These are phyloP conservation scores for Thera obeliscata DNA, from an alignment of 2,888 invertebrate genomes.

Conservation along the genomic window DNA sequence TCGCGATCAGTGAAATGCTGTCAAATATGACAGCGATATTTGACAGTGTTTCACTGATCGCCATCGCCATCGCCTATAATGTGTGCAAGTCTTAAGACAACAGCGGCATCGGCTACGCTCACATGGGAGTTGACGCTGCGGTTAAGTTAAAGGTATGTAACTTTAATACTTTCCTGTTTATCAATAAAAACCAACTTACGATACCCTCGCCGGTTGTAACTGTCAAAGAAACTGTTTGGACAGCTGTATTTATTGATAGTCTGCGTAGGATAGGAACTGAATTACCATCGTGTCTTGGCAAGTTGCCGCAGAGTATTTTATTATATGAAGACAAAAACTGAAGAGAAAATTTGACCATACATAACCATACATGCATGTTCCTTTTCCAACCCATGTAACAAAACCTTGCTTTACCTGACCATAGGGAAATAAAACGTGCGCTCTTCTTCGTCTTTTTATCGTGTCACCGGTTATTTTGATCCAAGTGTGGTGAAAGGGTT, in stretches of 20 bases:
- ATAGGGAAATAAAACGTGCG: no score
- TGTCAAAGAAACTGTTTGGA: slow-evolving; percentile 39
- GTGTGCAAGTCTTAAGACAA: no score
- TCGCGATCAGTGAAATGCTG: no score
- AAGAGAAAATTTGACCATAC: slow-evolving; percentile 19
- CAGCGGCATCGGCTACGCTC: no score
- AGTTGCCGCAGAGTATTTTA: slow-evolving; percentile 21
- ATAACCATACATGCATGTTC: slow-evolving; percentile 31
- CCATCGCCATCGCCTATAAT: no score
- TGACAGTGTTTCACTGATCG: no score
- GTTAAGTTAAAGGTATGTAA: neutral
- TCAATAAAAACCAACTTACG: slow-evolving; percentile 8
- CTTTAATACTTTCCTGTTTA: slow-evolving; percentile 4
- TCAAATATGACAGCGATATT: no score
- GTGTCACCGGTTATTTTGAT: no score
- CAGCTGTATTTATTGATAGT: slow-evolving; percentile 46
- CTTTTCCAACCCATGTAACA: slow-evolving; percentile 3
- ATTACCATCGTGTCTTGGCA: slow-evolving; percentile 32
- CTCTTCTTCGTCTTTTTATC: no score
- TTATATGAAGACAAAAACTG: slow-evolving; percentile 29
- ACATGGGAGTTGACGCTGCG: no score
- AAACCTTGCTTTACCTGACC: neutral
- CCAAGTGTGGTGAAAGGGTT: no score
- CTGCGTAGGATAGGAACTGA: slow-evolving; percentile 29
- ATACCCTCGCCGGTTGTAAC: slow-evolving; percentile 31